phyloP scores from a whole-genome alignment of 2,888 invertebrate genomes.

The Zhengitettix transpicula region DNA sequence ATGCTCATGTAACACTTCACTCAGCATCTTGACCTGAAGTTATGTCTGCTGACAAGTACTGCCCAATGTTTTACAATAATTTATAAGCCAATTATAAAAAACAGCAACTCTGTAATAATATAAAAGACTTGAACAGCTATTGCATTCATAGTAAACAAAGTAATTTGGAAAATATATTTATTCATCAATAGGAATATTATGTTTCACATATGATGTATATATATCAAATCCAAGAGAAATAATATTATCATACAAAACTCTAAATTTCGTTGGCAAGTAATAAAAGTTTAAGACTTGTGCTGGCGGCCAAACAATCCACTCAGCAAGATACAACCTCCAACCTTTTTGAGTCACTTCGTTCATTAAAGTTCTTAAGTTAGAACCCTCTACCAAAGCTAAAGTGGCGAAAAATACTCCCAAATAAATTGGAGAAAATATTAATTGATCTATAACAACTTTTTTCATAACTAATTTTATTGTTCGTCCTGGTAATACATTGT shows the following conservation, averaged over 20 bases:
- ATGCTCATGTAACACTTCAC: too few relatives aligned
- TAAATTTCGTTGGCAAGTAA: conserved; percentile 59
- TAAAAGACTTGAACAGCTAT: too few relatives aligned
- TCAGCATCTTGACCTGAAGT: too few relatives aligned
- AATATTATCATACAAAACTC: conserved; percentile 74
- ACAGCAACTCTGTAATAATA: too few relatives aligned
- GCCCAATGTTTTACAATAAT: too few relatives aligned
- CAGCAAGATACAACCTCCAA: conserved; percentile 61
- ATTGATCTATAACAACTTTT: conserved; percentile 69
- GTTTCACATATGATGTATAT: conserved; percentile 66
- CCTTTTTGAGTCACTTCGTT: conserved; percentile 57
- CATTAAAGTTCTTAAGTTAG: conserved; percentile 39
- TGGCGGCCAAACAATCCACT: conserved; percentile 86
- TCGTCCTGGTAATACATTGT: conserved; percentile 51
- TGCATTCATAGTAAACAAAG: too few relatives aligned
- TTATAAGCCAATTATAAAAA: too few relatives aligned
- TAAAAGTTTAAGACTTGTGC: conserved; percentile 88
- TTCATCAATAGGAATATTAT: conserved; percentile 20
- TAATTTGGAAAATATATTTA: background rate
- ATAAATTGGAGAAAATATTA: conserved; percentile 65
- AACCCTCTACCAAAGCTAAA: conserved; percentile 51
- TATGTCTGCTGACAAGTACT: too few relatives aligned
- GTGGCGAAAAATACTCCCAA: conserved; percentile 64
- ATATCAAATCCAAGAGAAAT: conserved; percentile 76
- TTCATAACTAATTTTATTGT: conserved; percentile 45